phyloP scores from a whole-genome alignment of 1,140 invertebrate genomes.

The Drosophila insularis region DNA sequence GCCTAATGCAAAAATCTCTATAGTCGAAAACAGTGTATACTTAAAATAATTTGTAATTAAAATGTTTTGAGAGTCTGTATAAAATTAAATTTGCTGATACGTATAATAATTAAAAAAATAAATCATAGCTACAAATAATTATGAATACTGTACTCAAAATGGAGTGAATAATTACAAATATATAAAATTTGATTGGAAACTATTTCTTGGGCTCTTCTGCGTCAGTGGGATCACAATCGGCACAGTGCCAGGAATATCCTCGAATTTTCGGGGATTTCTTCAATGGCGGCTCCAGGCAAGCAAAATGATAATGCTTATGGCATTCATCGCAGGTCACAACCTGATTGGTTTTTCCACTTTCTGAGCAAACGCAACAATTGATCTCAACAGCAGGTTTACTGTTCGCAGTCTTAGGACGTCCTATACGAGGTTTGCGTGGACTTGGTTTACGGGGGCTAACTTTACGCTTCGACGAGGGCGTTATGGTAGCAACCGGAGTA shows the following conservation, averaged over 20 bases:
- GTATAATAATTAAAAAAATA: slow-evolving; percentile 11
- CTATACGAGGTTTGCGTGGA: slow-evolving; percentile 61
- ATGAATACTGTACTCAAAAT: slow-evolving; percentile 27
- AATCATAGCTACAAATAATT: slow-evolving; percentile 80
- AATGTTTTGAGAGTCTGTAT: slow-evolving; percentile 6
- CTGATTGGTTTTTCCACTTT: slow-evolving; percentile 68
- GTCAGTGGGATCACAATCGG: slow-evolving; percentile 95
- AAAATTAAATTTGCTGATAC: slow-evolving; percentile 5
- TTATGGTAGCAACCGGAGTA: not conserved
- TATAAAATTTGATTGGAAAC: slow-evolving; percentile 21
- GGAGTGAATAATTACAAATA: not conserved
- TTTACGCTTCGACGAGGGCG: slow-evolving; percentile 48
- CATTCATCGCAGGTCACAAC: slow-evolving; percentile 94
- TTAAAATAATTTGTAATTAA: not conserved
- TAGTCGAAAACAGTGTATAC: not conserved
- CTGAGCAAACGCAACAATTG: slow-evolving; percentile 65
- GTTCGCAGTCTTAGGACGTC: slow-evolving; percentile 50
- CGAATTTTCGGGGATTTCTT: slow-evolving; percentile 96
- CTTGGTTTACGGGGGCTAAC: slow-evolving; percentile 65
- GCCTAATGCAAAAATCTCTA: too few species aligned
- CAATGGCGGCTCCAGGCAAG: slow-evolving; percentile 94
- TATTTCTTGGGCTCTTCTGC: slow-evolving; percentile 54
- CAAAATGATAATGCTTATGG: slow-evolving; percentile 94
- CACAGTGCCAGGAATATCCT: slow-evolving; percentile 97
- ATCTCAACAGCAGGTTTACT: slow-evolving; percentile 56